Base-by-base conservation (phyloP, 2,888 invertebrate species). In the Zaprionus lineosus region DNA sequence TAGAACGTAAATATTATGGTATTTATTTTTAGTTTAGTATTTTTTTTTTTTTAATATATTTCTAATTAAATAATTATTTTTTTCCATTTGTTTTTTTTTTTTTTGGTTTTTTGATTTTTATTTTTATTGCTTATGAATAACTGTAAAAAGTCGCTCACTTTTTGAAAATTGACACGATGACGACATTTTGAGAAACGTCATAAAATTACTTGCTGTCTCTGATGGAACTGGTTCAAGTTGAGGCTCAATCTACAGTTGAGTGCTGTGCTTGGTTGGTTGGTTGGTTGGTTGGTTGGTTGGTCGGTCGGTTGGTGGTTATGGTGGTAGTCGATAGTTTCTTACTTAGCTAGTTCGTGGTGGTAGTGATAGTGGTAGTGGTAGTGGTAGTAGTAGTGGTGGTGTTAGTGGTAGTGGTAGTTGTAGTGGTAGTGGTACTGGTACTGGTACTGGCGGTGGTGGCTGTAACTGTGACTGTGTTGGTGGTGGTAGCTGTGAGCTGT, bases 171-270 rank as follows among this genome's bases (percentile, higher is more conserved):
- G 40, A 37, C 69, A 60, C 59, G 69, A 48, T 61, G 77, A 64
- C 56, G 69, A 78, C 78, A 78, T 78, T 78, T 72, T 78, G 79
- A 64, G 43, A 56, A 58, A 33, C 39, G 41, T 66, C 44, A 50
- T 44, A 26, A 12, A 47, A 53, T 55, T 34, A 12, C 29, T 31
- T 36, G 59, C 31, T 53, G 40, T 53, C 44, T 63, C 46, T 39
- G 48, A 48, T 40, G 40, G 9, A 28, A 40, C 19, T 40, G 33
- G 36, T 52, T 19, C 31, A 58, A 56, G 37, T 70, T 52, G 55
- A 28, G 47, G 51, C 65, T 58, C 68, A 53, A 62, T 31, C 61
- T 12, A 29, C 29, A 41, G 44, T 47, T 50, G 33, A 21, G 37
- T 18, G 44, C 18, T 36, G 29, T 31, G 44, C 43, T 50, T 46